A percentile compares a stretch with the other conserved stretches of the same genome.
phyloP scores from a whole-genome alignment of 2,888 invertebrate species.

The Myathropa florea region DNA sequence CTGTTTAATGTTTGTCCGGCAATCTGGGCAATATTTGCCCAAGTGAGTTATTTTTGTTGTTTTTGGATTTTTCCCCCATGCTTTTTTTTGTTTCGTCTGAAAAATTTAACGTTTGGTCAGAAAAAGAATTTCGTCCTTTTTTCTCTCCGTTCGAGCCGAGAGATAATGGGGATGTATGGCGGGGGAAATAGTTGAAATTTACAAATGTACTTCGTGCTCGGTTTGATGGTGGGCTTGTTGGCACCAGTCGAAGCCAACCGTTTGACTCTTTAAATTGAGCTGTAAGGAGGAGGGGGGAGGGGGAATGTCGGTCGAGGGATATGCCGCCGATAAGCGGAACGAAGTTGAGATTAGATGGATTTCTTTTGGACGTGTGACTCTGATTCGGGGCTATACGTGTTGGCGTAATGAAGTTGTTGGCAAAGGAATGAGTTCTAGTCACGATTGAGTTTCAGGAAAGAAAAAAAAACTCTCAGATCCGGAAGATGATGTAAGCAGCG shows the following conservation, averaged over 20 bases:
- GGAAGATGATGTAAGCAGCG: neutral
- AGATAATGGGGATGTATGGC: conserved; percentile 5
- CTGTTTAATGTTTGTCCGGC: conserved; percentile 70
- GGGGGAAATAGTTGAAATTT: conserved; percentile 35
- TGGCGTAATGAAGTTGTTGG: neutral
- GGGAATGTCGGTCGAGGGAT: neutral
- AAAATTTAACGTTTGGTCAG: conserved; percentile 46
- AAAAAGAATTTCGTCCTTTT: conserved; percentile 23
- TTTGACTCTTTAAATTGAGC: conserved; percentile 37
- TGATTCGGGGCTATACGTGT: neutral
- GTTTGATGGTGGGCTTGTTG: conserved; percentile 13
- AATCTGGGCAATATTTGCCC: conserved; percentile 69
- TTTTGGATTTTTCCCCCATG: no score
- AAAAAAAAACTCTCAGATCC: neutral
- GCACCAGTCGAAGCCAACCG: conserved; percentile 9
- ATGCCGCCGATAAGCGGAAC: neutral
- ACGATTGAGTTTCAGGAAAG: neutral
- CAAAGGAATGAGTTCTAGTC: neutral
- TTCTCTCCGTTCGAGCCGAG: conserved; percentile 27
- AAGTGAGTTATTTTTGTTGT: conserved; percentile 53
- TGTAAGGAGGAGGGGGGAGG: neutral
- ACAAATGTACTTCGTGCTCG: conserved; percentile 47
- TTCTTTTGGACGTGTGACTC: neutral
- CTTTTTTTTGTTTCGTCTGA: conserved; percentile 12
- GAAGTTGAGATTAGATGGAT: neutral